Conservation (phyloP, 1,140 invertebrate genomes). For the Cheumatopsyche charites region DNA sequence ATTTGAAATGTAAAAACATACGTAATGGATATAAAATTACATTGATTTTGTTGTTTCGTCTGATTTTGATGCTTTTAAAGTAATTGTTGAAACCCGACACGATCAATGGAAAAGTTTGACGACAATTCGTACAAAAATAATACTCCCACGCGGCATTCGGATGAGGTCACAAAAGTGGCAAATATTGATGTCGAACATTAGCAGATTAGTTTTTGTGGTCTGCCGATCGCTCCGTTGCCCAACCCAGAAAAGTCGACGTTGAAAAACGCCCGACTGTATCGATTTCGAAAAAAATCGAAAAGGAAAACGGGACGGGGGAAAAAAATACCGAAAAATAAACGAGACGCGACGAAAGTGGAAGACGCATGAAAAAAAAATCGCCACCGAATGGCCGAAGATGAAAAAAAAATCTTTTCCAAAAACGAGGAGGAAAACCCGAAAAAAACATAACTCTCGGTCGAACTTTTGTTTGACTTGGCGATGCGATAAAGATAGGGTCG, state of each 20-base stretch:
- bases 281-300: too few species aligned
- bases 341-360: not conserved
- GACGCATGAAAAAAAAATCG: not conserved
- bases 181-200: constrained; percentile 22
- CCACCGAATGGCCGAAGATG: not conserved
- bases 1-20: not conserved
- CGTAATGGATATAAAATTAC: too few species aligned
- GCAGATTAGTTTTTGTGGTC: constrained; percentile 1
- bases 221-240: not conserved
- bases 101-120: not conserved
- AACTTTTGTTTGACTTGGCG: constrained; percentile 10
- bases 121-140: not conserved
- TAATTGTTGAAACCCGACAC: not conserved
- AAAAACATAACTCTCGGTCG: constrained; percentile 15
- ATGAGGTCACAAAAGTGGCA: constrained; percentile 13
- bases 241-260: not conserved
- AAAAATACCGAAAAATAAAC: not conserved
- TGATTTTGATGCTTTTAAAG: not conserved
- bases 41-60: not conserved
- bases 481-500: constrained; percentile 2
- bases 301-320: too few species aligned
- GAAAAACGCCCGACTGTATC: not conserved
- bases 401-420: not conserved
- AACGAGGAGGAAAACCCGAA: not conserved
- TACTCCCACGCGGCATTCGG: not conserved